A percentile compares a stretch with the other conserved stretches of the same genome.
Evolutionary conservation across 2,797 vertebrate genomes (phyloP).

Genomic region (Thripadectes ignobilis): DNA sequence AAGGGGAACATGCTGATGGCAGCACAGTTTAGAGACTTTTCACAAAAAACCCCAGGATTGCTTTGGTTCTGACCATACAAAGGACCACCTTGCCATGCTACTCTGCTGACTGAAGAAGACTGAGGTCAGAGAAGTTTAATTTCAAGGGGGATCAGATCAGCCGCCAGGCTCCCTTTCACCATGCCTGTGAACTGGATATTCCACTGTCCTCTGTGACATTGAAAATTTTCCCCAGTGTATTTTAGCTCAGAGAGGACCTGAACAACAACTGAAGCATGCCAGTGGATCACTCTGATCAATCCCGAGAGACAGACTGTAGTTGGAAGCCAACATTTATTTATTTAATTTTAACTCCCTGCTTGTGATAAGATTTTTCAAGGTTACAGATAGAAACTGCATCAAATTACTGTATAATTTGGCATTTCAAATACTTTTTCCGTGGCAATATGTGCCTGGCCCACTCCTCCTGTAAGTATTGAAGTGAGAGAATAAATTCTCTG

Average conservation of each 20-base stretch:
- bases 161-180: background rate
- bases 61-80: background rate
- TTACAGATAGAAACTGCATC: background rate
- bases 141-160: background rate
- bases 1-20: background rate
- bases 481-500: background rate
- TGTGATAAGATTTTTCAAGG: conserved; percentile 42
- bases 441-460: background rate
- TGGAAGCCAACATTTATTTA: background rate
- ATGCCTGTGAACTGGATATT: background rate
- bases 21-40: background rate
- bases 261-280: background rate
- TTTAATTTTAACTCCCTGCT: background rate
- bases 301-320: background rate
- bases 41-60: background rate
- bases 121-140: background rate
- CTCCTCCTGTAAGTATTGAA: background rate
- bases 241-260: background rate
- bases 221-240: background rate
- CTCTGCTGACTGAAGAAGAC: background rate
- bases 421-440: background rate
- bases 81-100: background rate
- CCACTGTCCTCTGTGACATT: background rate
- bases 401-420: conserved; percentile 17
- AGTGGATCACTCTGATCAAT: background rate